Base-by-base conservation (phyloP, 2,888 invertebrate genomes). In the Dasypogon diadema region DNA sequence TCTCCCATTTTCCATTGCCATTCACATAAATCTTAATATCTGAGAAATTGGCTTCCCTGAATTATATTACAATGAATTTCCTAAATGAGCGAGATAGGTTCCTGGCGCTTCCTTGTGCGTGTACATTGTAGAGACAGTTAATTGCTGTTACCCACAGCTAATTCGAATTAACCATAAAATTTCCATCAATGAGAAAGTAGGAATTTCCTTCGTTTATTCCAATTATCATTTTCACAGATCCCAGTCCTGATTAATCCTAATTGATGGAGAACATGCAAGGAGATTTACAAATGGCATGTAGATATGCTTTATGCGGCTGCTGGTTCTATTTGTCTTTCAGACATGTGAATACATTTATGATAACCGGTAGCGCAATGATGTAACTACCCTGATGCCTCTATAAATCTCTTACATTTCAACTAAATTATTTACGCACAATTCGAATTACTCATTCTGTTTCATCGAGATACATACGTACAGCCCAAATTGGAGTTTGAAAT, bases 161-260 rank as follows among this genome's bases (percentile, higher is more conserved):
- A 51, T 51, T 16, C 21, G 6, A 2, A 16, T 16, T 51, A 16
- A 51, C 51, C 21, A 51, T 51, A 51, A 51, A 51, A 16, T 16
- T 2, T 21, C 14, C 2, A 21, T 51, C 2, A 16, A 16, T 16
- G 3, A 2, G 1, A 16, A 51, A 51, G 21, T 21, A 51, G 51
- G 2, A 51, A 51, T 51, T 51, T 51, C 51, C 51, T 21, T 21
- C 51, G 51, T 3, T 51, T 51, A 51, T 18, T 21, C 51, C 18
- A 51, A 51, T 51, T 51, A 51, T 51, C 51, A 51, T 51, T 51
- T 16, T 21, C 21, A 5, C 18, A 16, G 51, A 51, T 51, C 51
- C 5, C 18, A 51, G 6, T 8, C 5, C 21, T 51, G 51, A 51
- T 16, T 51, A 16, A 16, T 51, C 51, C 21, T 51, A 51, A 51